Conservation (phyloP, 2,113 vertebrate genomes). For the Holacanthus passer region DNA sequence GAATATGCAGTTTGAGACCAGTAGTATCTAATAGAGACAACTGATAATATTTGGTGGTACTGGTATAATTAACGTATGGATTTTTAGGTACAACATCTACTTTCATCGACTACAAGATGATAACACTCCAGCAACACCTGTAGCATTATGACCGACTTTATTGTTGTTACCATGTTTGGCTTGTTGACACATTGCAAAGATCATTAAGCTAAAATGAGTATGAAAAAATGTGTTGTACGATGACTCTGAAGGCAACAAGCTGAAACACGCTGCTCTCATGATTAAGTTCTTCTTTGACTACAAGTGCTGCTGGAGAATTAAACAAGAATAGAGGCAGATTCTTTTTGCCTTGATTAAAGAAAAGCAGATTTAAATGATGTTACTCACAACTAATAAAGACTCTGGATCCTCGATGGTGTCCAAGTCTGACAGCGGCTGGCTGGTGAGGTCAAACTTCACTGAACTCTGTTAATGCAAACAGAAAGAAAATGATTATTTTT, state of each 20-base stretch:
- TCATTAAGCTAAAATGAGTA: too few species aligned
- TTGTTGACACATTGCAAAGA: too few species aligned
- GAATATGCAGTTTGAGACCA: slow-evolving; percentile 1
- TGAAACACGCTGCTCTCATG: too few species aligned
- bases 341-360: too few species aligned
- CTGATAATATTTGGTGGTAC: background rate
- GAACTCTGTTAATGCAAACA: slow-evolving; percentile 67
- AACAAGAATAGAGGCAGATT: too few species aligned
- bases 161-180: too few species aligned
- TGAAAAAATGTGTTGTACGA: too few species aligned
- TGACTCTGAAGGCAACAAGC: too few species aligned
- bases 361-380: background rate
- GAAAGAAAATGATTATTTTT: background rate
- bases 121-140: too few species aligned
- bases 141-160: too few species aligned
- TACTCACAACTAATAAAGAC: slow-evolving; percentile 58
- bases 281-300: too few species aligned
- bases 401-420: slow-evolving; percentile 52
- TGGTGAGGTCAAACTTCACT: slow-evolving; percentile 58
- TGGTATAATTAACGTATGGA: background rate
- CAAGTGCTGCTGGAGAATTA: too few species aligned
- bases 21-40: background rate
- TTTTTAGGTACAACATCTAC: background rate
- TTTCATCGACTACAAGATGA: background rate
- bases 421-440: background rate